Percentiles rank a stretch among this genome's conserved stretches.
Evolutionary conservation across 2,797 vertebrate genomes (phyloP).

Genomic region (Brachyalestes nurse): DNA sequence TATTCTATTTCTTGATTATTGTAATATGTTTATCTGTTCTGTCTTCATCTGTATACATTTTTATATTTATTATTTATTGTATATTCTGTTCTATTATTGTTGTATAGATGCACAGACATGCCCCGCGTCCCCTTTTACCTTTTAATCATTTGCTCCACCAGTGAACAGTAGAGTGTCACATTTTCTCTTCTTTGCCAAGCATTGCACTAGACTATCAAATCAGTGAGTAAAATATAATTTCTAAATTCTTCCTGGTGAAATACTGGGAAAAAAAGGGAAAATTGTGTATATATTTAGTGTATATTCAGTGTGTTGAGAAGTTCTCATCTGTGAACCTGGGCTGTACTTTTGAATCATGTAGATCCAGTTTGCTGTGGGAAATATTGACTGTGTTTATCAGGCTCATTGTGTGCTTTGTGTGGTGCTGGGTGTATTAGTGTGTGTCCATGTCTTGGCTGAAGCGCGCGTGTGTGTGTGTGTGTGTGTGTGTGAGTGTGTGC

Average conservation of each 20-base stretch:
- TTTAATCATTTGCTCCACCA: too few relatives aligned
- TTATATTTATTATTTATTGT: background rate
- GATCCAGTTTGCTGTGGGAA: background rate
- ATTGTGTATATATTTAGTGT: too few relatives aligned
- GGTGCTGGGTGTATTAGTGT: constrained; percentile 5
- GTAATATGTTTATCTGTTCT: background rate
- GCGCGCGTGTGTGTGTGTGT: too few relatives aligned
- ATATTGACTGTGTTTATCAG: background rate
- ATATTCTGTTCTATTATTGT: background rate
- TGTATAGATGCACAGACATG: background rate
- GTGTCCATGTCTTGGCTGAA: background rate
- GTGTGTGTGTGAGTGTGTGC: too few relatives aligned
- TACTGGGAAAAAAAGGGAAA: too few relatives aligned
- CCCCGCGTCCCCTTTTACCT: background rate
- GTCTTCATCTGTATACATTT: background rate
- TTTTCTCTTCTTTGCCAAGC: background rate
- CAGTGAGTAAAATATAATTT: too few relatives aligned
- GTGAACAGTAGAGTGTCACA: background rate
- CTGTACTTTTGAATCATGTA: background rate
- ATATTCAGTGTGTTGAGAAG: too few relatives aligned
- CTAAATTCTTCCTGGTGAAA: too few relatives aligned
- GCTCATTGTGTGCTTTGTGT: constrained; percentile 15
- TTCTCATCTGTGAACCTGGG: too few relatives aligned
- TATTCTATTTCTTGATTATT: background rate
- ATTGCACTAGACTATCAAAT: too few relatives aligned